Conservation (phyloP, 1,140 invertebrate genomes). For the Tribolium castaneum region DNA sequence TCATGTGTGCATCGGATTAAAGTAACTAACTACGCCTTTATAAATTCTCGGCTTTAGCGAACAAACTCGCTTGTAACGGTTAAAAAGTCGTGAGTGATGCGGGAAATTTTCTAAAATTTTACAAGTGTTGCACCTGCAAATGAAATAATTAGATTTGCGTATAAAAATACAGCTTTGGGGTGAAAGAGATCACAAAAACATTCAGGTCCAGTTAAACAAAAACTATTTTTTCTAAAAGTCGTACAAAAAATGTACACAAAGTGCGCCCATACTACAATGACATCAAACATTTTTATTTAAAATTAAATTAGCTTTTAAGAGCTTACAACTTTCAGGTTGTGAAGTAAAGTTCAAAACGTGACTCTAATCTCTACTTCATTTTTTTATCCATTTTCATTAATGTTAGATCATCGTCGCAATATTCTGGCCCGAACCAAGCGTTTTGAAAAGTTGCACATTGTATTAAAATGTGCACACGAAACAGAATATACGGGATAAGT, state of each 20-base stretch:
- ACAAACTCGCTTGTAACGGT: too few species aligned
- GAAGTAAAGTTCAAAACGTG: background rate
- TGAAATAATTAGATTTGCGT: background rate
- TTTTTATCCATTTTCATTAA: background rate
- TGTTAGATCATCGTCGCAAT: background rate
- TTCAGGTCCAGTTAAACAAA: background rate
- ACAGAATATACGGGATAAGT: background rate
- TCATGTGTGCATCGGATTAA: background rate
- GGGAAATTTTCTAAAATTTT: background rate
- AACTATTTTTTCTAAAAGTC: background rate
- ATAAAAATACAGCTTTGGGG: background rate
- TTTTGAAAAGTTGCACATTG: background rate
- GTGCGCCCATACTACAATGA: background rate
- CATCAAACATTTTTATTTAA: background rate
- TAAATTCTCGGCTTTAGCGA: too few species aligned
- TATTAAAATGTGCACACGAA: background rate
- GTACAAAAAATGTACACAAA: background rate
- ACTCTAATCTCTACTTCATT: background rate
- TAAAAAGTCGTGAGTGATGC: too few species aligned
- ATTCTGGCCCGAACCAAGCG: background rate
- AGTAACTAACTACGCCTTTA: background rate
- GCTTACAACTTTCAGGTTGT: background rate
- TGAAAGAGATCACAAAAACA: too few species aligned
- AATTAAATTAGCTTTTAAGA: background rate
- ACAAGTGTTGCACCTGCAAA: background rate